Base-by-base conservation (phyloP, 2,113 vertebrate species). In the Epinephelus cyanopodus region DNA sequence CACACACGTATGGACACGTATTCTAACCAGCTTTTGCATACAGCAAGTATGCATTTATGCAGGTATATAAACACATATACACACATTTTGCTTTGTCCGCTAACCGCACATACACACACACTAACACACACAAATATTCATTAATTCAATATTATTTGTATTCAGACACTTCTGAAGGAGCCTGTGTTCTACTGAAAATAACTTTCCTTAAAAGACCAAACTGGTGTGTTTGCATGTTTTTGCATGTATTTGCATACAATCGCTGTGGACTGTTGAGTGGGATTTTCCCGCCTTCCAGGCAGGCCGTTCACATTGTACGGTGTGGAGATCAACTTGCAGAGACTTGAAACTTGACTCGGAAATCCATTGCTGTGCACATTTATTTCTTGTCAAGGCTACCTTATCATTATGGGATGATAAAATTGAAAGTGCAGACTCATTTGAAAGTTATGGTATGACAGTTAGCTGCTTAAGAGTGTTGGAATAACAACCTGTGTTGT, bases 171-270 rank as follows among this genome's bases (percentile, higher is more conserved):
- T 48, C 18, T 15, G 8, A 54, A 62, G 21, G 71, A 50, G 25
- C 4, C 11, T 29, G 17, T 45, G 7, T 77, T 65, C 53, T 56
- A 13, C 33, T 61, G 57, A 27, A 75, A 60, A 66, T 48, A 57
- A 62, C 27, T 67, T 48, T 53, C 19, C 79, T 29, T 53, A 33
- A 53, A 56, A 70, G 25, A 74, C 17, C 48, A 50, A 74, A 70
- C 50, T 64, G 29, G 37, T 18, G n/a, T 13, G 15, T 62, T 61
- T 74, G 65, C 64, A 71, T 77, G 47, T 73, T 68, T 76, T 77
- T 63, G 52, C 37, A 48, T 8, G 10, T 3, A 68, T 74, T 79
- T 69, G 27, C 63, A 74, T 69, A 56, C 63, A 79, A 54, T 79
- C 0, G n/a, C 19, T 39, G 48, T 1, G 1, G 58, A 64, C 3